Evolutionary conservation across 2,888 invertebrate species (phyloP).

Genomic region (Lamellibrachia columna): DNA sequence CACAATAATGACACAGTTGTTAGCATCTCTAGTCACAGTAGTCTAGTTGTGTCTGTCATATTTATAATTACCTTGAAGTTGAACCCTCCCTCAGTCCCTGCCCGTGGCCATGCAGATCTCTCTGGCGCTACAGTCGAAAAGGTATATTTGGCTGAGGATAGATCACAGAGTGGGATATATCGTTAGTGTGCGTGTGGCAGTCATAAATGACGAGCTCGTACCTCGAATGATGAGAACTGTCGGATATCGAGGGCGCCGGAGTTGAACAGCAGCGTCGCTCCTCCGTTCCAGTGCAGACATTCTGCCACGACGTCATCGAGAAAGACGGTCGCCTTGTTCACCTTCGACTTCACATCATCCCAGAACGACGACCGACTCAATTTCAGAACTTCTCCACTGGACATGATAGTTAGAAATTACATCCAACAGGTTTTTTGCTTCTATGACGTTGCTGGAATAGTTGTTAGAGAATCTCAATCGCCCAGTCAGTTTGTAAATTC

Average conservation of each 20-base stretch:
- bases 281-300: conserved; percentile 68
- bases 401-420: neutral
- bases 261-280: conserved; percentile 69
- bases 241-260: conserved; percentile 75
- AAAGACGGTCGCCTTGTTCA: conserved; percentile 40
- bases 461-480: neutral
- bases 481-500: too few species aligned
- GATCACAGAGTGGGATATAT: neutral
- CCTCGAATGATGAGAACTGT: conserved; percentile 75
- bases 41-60: too few species aligned
- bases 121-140: neutral
- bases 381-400: neutral
- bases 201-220: conserved; percentile 46
- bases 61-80: too few species aligned
- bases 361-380: neutral
- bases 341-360: neutral
- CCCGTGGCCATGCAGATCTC: neutral
- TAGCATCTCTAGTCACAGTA: too few species aligned
- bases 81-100: too few species aligned
- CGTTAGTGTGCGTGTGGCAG: too few species aligned
- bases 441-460: neutral
- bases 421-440: neutral
- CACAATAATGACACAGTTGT: too few species aligned
- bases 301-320: conserved; percentile 40
- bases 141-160: neutral